Conservation (phyloP, 2,888 invertebrate species). For the Trachelus troglodyta region DNA sequence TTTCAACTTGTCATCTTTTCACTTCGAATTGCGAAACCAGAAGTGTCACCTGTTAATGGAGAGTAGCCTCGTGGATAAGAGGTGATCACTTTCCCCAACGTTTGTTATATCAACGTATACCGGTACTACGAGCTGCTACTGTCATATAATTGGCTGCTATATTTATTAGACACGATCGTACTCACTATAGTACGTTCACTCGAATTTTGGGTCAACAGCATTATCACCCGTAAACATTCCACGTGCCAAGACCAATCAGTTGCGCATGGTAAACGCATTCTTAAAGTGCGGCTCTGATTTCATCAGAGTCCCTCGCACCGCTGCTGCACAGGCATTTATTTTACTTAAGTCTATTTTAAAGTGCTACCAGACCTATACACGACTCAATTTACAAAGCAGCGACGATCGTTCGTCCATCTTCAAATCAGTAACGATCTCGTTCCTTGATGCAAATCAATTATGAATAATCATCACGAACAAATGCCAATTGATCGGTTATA, state of each 20-base stretch:
- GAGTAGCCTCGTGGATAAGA: not conserved
- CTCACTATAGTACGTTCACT: not conserved
- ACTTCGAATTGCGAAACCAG: not conserved
- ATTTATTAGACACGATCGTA: constrained; percentile 2
- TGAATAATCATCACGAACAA: not conserved
- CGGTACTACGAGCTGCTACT: not conserved
- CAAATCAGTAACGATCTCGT: not conserved
- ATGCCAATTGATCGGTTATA: not conserved
- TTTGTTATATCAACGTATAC: not conserved
- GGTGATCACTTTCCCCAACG: constrained; percentile 2
- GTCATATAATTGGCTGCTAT: not conserved
- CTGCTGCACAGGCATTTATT: not conserved
- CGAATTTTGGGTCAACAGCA: not conserved
- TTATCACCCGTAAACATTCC: constrained; percentile 6
- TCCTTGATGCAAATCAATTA: not conserved
- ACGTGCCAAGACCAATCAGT: constrained; percentile 2
- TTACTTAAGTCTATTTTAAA: not conserved
- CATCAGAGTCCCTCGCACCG: not conserved
- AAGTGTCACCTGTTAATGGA: not conserved
- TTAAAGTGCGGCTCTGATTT: not conserved
- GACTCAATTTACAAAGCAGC: not conserved
- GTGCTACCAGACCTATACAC: not conserved
- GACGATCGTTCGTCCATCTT: not conserved
- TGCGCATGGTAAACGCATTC: not conserved
- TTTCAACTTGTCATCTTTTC: not conserved